phyloP scores from a whole-genome alignment of 2,113 vertebrate genomes.

The Urocitellus parryii region DNA sequence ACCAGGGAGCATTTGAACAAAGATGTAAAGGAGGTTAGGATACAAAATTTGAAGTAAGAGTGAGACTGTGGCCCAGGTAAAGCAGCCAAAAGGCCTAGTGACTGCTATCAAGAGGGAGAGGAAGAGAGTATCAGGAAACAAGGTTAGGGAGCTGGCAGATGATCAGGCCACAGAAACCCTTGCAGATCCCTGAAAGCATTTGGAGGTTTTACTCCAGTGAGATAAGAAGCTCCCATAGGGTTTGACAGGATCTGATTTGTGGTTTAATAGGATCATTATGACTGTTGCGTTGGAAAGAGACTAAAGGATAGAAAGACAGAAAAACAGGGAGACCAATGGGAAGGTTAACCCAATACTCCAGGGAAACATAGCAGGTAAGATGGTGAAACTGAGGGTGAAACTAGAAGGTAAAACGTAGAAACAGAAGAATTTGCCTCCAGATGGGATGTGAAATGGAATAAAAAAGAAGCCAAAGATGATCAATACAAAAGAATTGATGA shows the following conservation, averaged over 20 bases:
- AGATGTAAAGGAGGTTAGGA: neutral
- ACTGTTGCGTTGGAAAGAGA: neutral
- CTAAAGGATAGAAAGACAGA: neutral
- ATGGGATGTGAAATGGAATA: neutral
- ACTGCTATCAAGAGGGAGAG: neutral
- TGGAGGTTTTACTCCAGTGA: neutral
- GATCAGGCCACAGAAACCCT: neutral
- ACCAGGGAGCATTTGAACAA: neutral
- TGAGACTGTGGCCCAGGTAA: neutral
- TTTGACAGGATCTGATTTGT: neutral
- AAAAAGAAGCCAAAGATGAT: neutral
- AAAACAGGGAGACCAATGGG: neutral
- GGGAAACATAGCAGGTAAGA: neutral
- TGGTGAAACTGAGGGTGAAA: neutral
- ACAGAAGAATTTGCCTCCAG: neutral
- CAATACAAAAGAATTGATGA: neutral
- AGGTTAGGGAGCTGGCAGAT: neutral
- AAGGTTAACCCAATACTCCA: neutral
- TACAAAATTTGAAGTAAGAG: neutral
- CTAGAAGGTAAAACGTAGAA: neutral
- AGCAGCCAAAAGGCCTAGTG: neutral
- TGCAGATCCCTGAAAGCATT: neutral
- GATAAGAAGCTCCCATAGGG: neutral
- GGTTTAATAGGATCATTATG: neutral
- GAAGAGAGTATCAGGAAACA: neutral